Evolutionary conservation across 2,888 invertebrate species (phyloP), one percentile per base, ranked within the genome.

Genomic region (Elysia crispata): DNA sequence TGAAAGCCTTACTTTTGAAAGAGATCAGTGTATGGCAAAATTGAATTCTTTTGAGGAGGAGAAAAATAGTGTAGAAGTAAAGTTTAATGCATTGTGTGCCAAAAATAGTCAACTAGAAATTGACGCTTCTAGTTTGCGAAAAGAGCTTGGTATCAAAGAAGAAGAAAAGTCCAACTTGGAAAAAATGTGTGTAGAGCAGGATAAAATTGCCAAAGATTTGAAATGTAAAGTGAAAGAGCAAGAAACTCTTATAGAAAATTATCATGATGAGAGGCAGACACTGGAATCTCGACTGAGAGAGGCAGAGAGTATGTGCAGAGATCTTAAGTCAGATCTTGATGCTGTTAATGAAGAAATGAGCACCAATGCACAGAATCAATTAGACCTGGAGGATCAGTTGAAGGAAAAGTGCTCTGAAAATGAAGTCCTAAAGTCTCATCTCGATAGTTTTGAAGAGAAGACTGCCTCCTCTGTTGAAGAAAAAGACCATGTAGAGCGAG

Each of bases 401-500:
- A 41, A 41, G 11, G 41, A 41, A 41, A 41, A 41, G 41, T 11
- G 11, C 41, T 41, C 41, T 41, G 41, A 41, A 41, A 41, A 41
- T 41, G 41, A 41, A 11, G 11, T 11, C 41, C 41, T 41, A 6
- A 41, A 41, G 41, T 41, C 41, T 41, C 41, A 41, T 11, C 41
- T 41, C 5, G 41, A 41, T 6, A 41, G 41, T 41, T 11, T 41
- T 41, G 41, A 41, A 41, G 11, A 41, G 41, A 41, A 41, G 41
- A 41, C 41, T 41, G 41, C 41, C 41, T 41, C 11, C 41, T 41
- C 41, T 6, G 41, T 41, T 3, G 41, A 41, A 41, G 41, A 41
- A 41, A 41, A 41, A 41, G 41, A 41, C 41, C 41, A 41, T 41
- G 11, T 11, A 82, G 86, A 88, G 60, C 76, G 85, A 54, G 66